phyloP scores from a whole-genome alignment of 2,888 invertebrate genomes.

The Lacanobia oleracea region DNA sequence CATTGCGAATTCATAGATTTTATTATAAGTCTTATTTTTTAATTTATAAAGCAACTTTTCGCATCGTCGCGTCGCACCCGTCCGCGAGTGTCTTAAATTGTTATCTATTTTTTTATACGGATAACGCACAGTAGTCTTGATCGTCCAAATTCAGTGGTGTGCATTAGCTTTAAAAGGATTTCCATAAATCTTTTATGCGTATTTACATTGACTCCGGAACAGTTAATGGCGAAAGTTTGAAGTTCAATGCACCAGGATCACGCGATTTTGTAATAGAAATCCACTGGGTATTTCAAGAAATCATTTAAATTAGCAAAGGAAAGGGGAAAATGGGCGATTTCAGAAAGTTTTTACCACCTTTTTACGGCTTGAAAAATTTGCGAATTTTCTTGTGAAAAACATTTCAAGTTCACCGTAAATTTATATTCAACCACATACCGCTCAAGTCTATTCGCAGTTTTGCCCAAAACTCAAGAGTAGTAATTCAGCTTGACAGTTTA shows the following conservation, averaged over 20 bases:
- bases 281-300: conserved; percentile 24
- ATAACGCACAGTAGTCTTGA: conserved; percentile 8
- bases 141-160: conserved; percentile 9
- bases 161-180: conserved; percentile 16
- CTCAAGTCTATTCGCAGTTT: neutral
- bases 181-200: conserved; percentile 23
- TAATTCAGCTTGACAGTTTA: neutral
- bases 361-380: conserved; percentile 21
- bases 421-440: conserved; percentile 20
- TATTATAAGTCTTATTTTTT: neutral
- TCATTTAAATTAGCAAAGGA: conserved; percentile 32
- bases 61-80: too few relatives aligned
- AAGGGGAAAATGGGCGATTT: conserved; percentile 22
- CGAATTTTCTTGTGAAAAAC: conserved; percentile 18
- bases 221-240: conserved; percentile 44
- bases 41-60: too few relatives aligned
- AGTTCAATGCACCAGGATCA: conserved; percentile 54
- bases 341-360: conserved; percentile 41
- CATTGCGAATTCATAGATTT: neutral
- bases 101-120: neutral
- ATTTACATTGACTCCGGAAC: conserved; percentile 31
- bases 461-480: neutral
- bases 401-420: conserved; percentile 19
- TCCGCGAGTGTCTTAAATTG: too few relatives aligned
- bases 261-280: conserved; percentile 50